phyloP scores from a whole-genome alignment of 2,888 invertebrate species.

The Noctua janthina region DNA sequence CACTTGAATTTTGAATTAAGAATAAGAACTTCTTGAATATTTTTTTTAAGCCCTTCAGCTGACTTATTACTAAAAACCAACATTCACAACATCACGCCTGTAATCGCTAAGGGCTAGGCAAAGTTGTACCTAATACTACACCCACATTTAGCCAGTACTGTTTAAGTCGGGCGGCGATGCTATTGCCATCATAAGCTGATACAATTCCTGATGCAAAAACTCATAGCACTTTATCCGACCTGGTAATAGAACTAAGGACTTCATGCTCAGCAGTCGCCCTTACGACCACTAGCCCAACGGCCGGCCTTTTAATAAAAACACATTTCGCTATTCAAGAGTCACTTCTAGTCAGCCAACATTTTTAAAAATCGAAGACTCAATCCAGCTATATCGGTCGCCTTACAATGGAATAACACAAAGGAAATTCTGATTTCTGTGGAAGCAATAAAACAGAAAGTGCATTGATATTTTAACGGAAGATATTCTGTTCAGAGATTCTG shows the following conservation, averaged over 20 bases:
- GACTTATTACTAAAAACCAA: not conserved
- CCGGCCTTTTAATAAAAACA: not conserved
- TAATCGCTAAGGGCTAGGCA: not conserved
- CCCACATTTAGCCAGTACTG: not conserved
- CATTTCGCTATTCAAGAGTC: conserved; percentile 5
- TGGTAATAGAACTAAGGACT: not conserved
- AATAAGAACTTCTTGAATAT: not conserved
- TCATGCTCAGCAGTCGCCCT: not conserved
- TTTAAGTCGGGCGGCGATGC: no score
- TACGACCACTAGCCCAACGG: not conserved
- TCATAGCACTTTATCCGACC: not conserved
- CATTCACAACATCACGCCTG: not conserved
- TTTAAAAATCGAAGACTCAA: conserved; percentile 23
- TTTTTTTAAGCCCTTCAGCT: not conserved
- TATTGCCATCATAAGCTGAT: no score
- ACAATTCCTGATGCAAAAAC: not conserved
- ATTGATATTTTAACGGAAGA: conserved; percentile 19
- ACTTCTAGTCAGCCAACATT: conserved; percentile 30
- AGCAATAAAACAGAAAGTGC: conserved; percentile 52
- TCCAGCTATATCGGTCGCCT: conserved; percentile 30
- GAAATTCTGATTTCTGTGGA: conserved; percentile 48
- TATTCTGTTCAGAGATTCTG: conserved; percentile 24
- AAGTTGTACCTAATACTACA: not conserved
- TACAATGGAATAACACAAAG: conserved; percentile 51
- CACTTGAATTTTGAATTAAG: conserved; percentile 43